Base-by-base conservation (phyloP, 2,888 invertebrate species). In the Erynnis tages region DNA sequence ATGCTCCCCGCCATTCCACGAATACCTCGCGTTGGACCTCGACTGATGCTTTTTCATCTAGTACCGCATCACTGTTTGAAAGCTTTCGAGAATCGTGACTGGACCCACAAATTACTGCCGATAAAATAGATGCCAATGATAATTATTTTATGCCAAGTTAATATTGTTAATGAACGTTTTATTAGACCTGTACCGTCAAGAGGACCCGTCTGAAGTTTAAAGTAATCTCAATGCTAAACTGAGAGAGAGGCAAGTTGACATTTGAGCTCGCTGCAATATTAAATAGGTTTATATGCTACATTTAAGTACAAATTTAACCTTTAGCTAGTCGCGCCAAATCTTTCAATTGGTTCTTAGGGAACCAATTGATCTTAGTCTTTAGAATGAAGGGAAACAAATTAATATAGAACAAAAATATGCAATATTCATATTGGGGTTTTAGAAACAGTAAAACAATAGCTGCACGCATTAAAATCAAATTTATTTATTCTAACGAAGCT, bases 1-100 rank as follows among this genome's bases (percentile, higher is more conserved):
- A 89, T 86, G 87, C 86, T 77, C 81, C 76, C 78, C 73, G 71
- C 72, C 88, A 89, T 89, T 87, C 89, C 88, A 60, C 79, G 80
- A 88, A 88, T 90, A 75, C 85, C 85, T 69, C 70, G 54, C 71
- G 69, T 73, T 76, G 82, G 80, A 78, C 78, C 73, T 72, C 76
- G 78, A 69, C 70, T 74, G 73, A 71, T 79, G 78, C 85, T 89
- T 89, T 89, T 89, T 88, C 88, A 85, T 75, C 82, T 79, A 79
- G 76, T 76, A 75, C 68, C 71, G 71, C 69, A 61, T 67, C 72
- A 41, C 41, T 41, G 11, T 13, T 71, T 67, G 66, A 74, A 69
- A 76, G 63, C 66, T 71, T 73, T 74, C 64, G 71, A 30, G 63
- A 62, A 63, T 67, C 65, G 62, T 59, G 61, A 59, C 58, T 54